These are phyloP conservation scores for Ephydatia muelleri DNA, from an alignment of 37 sponge, comb jelly and placozoan genomes.

Conservation along the genomic window DNA sequence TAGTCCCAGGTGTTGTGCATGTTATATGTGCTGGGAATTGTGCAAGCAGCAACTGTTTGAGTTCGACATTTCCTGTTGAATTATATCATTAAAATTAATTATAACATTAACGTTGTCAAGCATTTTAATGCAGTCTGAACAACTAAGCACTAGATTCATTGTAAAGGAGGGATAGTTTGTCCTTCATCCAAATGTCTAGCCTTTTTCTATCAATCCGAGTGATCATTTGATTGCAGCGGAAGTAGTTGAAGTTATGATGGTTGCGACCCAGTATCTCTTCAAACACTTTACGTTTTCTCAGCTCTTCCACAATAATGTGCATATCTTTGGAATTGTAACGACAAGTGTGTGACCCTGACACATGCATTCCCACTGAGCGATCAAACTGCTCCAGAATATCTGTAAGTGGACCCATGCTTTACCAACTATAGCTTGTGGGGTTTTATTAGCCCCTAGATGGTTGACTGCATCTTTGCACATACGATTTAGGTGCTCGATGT, in stretches of 20 bases:
- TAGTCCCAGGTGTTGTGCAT: too few species aligned
- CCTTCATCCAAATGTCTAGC: too few species aligned
- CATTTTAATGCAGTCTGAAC: too few species aligned
- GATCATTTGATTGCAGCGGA: too few species aligned
- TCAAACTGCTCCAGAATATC: conserved; percentile 21
- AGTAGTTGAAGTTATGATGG: neutral
- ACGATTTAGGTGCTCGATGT: conserved; percentile 52
- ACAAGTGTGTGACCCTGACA: neutral
- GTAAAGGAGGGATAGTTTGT: too few species aligned
- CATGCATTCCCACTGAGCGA: neutral
- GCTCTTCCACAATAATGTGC: neutral
- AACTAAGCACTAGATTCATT: too few species aligned
- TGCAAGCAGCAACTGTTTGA: neutral
- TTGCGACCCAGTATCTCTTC: neutral
- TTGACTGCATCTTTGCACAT: conserved; percentile 17
- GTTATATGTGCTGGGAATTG: conserved; percentile 1
- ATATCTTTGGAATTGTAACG: neutral
- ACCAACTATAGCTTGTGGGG: too few species aligned
- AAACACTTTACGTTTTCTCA: neutral
- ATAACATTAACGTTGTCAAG: too few species aligned
- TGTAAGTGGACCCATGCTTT: neutral
- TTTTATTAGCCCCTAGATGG: too few species aligned
- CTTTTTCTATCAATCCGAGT: too few species aligned
- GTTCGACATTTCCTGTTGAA: neutral
- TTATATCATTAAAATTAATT: neutral